A percentile compares a stretch with the other conserved stretches of the same genome.
Conservation (phyloP, 1,140 invertebrate genomes). For the Tetramorium parvispinum region DNA sequence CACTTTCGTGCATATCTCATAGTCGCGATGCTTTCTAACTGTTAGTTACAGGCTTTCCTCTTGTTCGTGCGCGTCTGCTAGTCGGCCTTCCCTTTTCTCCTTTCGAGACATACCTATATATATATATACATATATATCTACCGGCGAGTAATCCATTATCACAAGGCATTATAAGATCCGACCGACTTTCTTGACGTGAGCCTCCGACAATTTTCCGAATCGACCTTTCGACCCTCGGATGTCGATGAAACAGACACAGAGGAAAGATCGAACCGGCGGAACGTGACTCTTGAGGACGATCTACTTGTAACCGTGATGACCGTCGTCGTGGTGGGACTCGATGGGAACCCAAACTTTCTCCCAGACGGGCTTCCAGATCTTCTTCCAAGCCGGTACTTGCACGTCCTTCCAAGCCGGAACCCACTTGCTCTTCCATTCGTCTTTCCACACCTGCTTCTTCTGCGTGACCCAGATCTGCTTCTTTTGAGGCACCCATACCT, state of each 20-base stretch:
- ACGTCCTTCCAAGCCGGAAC: conserved; percentile 90
- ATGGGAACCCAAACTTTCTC: conserved; percentile 91
- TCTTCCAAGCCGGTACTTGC: conserved; percentile 90
- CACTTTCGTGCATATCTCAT: conserved; percentile 39
- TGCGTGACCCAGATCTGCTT: conserved; percentile 92
- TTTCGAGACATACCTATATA: not conserved
- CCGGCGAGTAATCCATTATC: conserved; percentile 26
- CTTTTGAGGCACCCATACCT: conserved; percentile 91
- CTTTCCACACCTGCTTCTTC: conserved; percentile 91
- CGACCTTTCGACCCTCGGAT: not conserved
- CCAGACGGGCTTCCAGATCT: conserved; percentile 92
- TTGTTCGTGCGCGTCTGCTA: not conserved
- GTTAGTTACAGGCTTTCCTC: conserved; percentile 30
- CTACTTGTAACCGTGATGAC: conserved; percentile 76
- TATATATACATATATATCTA: not conserved
- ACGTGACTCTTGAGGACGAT: not conserved
- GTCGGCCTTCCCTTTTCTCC: not conserved
- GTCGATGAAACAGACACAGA: not conserved
- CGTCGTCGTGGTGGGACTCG: conserved; percentile 87
- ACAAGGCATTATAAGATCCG: conserved; percentile 15
- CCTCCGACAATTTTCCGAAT: conserved; percentile 17
- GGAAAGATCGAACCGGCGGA: conserved; percentile 28
- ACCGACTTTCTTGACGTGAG: not conserved
- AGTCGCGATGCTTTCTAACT: conserved; percentile 55
- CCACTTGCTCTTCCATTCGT: conserved; percentile 91